Conservation (phyloP, 2,888 invertebrate genomes). For the Ypsolopha scabrella region DNA sequence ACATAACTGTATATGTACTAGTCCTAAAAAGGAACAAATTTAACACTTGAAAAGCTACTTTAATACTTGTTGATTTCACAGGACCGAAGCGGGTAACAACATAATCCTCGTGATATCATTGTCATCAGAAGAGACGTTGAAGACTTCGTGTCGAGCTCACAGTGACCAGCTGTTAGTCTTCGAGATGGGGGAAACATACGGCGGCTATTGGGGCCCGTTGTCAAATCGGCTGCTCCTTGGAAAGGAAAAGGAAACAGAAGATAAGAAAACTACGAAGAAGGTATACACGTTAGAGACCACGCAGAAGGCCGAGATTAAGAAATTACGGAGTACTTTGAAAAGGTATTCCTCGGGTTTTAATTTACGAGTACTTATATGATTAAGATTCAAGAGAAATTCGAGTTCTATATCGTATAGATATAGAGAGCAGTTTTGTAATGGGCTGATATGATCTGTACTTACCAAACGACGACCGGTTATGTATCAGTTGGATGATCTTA, state of each 20-base stretch:
- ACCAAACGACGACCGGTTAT: no score
- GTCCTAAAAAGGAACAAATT: no score
- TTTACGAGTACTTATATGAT: no score
- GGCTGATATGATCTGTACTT: no score
- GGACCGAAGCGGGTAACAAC: constrained; percentile 47
- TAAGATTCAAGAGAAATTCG: no score
- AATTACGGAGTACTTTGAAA: no score
- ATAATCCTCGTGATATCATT: constrained; percentile 44
- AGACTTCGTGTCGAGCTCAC: constrained; percentile 21
- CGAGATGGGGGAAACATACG: constrained; percentile 49
- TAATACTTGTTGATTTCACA: constrained; percentile 12
- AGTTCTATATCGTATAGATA: no score
- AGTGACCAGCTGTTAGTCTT: constrained; percentile 40
- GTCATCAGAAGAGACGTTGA: constrained; percentile 18
- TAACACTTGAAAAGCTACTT: no score
- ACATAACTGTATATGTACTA: no score
- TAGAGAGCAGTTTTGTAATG: no score
- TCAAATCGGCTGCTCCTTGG: neutral
- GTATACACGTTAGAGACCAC: neutral
- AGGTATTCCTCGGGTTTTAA: no score
- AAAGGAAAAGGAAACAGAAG: neutral
- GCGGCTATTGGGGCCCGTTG: constrained; percentile 49
- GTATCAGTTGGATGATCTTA: no score
- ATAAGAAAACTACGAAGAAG: neutral
- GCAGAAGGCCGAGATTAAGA: neutral